Evolutionary conservation across 2,888 invertebrate genomes (phyloP).

Genomic region (Atrina japonica): DNA sequence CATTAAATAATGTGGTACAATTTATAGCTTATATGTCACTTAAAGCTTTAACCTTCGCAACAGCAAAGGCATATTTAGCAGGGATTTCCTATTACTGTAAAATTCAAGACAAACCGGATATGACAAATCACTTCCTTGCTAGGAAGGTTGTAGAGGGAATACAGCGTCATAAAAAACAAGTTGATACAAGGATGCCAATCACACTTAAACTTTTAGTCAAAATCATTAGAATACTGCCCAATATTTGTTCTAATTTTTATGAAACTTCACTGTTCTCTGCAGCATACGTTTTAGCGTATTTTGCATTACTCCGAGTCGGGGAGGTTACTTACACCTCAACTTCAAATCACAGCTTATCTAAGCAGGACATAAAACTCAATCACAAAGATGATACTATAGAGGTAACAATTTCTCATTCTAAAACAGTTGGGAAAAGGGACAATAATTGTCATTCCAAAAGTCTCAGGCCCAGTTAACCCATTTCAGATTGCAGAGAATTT

Average conservation of each 20-base stretch:
- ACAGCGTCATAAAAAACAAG: too few relatives aligned
- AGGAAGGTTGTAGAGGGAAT: background rate
- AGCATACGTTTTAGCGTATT: background rate
- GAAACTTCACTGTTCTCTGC: background rate
- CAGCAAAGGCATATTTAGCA: constrained; percentile 4
- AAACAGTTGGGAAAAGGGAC: background rate
- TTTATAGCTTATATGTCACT: constrained; percentile 1
- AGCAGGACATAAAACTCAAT: background rate
- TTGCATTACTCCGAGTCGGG: constrained; percentile 7
- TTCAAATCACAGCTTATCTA: background rate
- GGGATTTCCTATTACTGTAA: background rate
- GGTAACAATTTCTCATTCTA: background rate
- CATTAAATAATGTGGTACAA: background rate
- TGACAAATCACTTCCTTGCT: background rate
- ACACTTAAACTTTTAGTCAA: too few relatives aligned
- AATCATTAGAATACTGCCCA: background rate
- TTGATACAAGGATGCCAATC: too few relatives aligned
- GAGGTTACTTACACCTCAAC: background rate
- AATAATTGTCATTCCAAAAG: too few relatives aligned
- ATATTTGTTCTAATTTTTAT: background rate
- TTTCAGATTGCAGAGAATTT: too few relatives aligned
- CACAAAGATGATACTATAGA: background rate
- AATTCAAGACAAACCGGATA: background rate
- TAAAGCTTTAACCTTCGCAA: background rate
- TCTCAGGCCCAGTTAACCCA: too few relatives aligned